Percentiles rank a stretch among this genome's conserved stretches.
Evolutionary conservation across 2,888 invertebrate species (phyloP).

Genomic region (Griposia aprilina): DNA sequence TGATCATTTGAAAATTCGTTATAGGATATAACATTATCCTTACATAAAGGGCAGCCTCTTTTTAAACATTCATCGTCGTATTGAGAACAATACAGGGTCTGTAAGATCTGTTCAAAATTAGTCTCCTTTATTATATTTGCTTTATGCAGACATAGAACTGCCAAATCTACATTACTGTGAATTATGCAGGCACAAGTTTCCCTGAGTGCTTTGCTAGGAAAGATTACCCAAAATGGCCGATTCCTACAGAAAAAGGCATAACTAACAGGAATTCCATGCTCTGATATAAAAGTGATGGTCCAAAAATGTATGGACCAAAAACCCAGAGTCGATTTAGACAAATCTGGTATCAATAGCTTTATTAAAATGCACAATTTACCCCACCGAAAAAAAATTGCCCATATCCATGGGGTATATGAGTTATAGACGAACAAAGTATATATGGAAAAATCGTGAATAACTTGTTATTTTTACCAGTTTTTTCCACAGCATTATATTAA

Average conservation of each 20-base stretch:
- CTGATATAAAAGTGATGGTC: constrained; percentile 24
- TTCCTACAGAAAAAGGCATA: too few relatives aligned
- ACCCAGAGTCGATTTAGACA: constrained; percentile 13
- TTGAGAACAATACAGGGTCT: too few relatives aligned
- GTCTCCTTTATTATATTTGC: too few relatives aligned
- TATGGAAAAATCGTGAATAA: constrained; percentile 16
- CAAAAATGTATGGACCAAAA: constrained; percentile 1
- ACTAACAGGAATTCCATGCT: too few relatives aligned
- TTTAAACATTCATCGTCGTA: too few relatives aligned
- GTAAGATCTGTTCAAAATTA: too few relatives aligned
- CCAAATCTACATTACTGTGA: constrained; percentile 3
- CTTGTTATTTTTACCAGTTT: constrained; percentile 9
- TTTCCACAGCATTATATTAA: constrained; percentile 7
- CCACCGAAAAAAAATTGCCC: constrained; percentile 10
- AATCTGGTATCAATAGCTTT: constrained; percentile 12
- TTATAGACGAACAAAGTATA: background rate
- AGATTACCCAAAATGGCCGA: too few relatives aligned
- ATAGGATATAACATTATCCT: too few relatives aligned
- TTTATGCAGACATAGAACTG: constrained; percentile 5
- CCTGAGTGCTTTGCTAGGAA: background rate
- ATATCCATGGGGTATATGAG: too few relatives aligned
- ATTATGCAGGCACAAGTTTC: constrained; percentile 9
- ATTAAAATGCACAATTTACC: constrained; percentile 17
- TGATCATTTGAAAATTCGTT: too few relatives aligned
- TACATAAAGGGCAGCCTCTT: too few relatives aligned